Base-by-base conservation (phyloP, 2,888 invertebrate genomes). In the Drosophila greeni region DNA sequence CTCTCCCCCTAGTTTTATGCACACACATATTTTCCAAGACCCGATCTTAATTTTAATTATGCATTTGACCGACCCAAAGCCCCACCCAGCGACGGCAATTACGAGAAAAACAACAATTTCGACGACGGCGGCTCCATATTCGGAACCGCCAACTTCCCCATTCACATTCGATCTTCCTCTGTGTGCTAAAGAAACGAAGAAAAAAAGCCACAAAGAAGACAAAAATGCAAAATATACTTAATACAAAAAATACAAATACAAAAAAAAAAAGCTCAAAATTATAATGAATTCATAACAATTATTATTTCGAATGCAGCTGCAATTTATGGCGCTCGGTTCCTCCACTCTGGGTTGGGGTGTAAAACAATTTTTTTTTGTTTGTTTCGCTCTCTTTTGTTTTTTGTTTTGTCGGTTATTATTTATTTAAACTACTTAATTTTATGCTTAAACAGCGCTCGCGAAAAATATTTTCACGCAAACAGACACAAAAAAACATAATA, bases 341-440 rank as follows among this genome's bases (percentile, higher is more conserved):
- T 7, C 43, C 43, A 6, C 1, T 29, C 1, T 29, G 24, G 48
- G 64, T 31, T 39, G 64, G 49, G 37, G 49, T 69, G 70, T 69
- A 62, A 49, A 52, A 58, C 40, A 37, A 23, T 62, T 60, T 65
- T 73, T 24, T 76, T 62, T 49, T 31, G 11, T 23, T 45, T 36
- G 6, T 72, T 55, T 23, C 14, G 40, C 40, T 40, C 7, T 39
- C 59, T 52, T 67, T 61, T 52, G n/a, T 24, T 1, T 29, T 47
- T 18, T 45, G 23, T 29, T 31, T 47, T 47, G 45, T 47, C 29
- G 45, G 42, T 60, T 34, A 70, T 67, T 70, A 66, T 81, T 82
- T 76, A 84, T 80, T 80, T 79, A 79, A 79, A 85, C 79, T 83
- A 79, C 85, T 80, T 85, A 80, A 80, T 61, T 79, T 79, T 83